Evolutionary conservation across 1,140 invertebrate genomes (phyloP).

Genomic region (Daktulosphaira vitifoliae): DNA sequence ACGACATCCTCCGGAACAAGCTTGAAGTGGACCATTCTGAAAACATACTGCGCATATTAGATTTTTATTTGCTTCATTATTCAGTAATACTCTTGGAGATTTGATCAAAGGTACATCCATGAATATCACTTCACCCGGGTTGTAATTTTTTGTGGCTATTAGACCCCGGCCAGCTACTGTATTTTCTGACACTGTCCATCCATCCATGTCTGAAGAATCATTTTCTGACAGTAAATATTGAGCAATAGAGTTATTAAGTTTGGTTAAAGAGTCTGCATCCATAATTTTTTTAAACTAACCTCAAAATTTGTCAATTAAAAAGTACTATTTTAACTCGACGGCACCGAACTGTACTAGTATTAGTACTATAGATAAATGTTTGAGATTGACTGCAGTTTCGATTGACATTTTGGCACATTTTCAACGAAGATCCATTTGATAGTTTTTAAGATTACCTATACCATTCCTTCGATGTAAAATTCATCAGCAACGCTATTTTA

Average conservation of each 20-base stretch:
- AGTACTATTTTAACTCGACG: too few species aligned
- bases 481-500: too few species aligned
- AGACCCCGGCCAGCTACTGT: slow-evolving; percentile 54
- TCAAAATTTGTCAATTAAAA: too few species aligned
- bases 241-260: not conserved
- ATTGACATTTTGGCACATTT: too few species aligned
- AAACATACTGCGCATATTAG: slow-evolving; percentile 35
- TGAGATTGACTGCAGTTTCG: too few species aligned
- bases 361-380: too few species aligned
- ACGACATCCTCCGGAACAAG: slow-evolving; percentile 51
- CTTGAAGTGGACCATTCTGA: slow-evolving; percentile 41
- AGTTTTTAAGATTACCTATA: too few species aligned
- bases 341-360: too few species aligned
- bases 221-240: not conserved
- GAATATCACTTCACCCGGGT: slow-evolving; percentile 56
- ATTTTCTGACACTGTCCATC: not conserved
- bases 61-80: not conserved
- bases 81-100: slow-evolving; percentile 42
- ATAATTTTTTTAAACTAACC: too few species aligned
- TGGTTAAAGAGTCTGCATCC: too few species aligned
- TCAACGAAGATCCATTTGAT: too few species aligned
- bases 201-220: not conserved
- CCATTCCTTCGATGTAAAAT: too few species aligned
- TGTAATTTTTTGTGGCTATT: slow-evolving; percentile 54
- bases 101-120: slow-evolving; percentile 55